Evolutionary conservation across 1,140 invertebrate genomes (phyloP).

Genomic region (Apis florea): DNA sequence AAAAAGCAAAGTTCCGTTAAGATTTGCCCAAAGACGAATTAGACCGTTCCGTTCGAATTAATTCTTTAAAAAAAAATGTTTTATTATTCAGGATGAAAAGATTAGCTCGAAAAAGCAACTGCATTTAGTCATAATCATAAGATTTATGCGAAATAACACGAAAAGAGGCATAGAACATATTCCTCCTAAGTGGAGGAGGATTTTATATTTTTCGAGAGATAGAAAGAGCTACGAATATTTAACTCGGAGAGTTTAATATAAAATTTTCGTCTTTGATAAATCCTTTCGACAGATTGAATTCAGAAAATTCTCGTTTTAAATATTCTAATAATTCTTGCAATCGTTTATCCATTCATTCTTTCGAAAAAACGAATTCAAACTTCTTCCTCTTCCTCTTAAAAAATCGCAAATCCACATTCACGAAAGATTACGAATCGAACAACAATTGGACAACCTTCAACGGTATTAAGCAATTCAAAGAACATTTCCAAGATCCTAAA

Average conservation of each 20-base stretch:
- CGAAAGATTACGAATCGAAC: too few relatives aligned
- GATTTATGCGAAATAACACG: slow-evolving; percentile 7
- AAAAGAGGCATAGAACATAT: slow-evolving; percentile 13
- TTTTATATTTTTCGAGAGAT: background rate
- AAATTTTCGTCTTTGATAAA: too few relatives aligned
- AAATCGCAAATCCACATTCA: too few relatives aligned
- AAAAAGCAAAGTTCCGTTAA: background rate
- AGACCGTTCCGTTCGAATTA: background rate
- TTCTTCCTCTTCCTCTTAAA: too few relatives aligned
- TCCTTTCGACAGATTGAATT: too few relatives aligned
- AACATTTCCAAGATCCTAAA: background rate
- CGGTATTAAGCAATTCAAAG: background rate
- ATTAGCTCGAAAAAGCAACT: slow-evolving; percentile 43
- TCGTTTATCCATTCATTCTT: too few relatives aligned
- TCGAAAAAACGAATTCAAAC: too few relatives aligned
- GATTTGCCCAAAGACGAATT: background rate
- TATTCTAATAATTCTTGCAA: too few relatives aligned
- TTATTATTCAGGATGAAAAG: slow-evolving; percentile 66
- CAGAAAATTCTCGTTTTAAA: too few relatives aligned
- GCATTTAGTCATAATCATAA: slow-evolving; percentile 26
- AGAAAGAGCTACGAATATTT: too few relatives aligned
- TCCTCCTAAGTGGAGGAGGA: background rate
- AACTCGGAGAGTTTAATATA: too few relatives aligned
- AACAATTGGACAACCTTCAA: background rate
- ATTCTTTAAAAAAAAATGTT: slow-evolving; percentile 50